Base-by-base conservation (phyloP, 2,888 invertebrate species). In the Caenorhabditis sulstoni region DNA sequence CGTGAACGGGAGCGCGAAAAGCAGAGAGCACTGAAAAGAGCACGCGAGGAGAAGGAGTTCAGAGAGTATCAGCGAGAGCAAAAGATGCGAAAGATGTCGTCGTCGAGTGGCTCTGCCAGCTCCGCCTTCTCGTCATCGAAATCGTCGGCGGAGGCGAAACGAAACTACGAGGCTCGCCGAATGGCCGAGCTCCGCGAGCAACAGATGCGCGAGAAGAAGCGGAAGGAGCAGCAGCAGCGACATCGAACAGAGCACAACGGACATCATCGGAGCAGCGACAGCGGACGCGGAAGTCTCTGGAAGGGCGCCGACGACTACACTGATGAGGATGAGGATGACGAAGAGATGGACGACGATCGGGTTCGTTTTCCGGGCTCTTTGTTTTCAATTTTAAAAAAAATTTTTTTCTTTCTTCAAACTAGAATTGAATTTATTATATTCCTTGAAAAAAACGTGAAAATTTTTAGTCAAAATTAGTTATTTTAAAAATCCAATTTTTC, bases 311-410 rank as follows among this genome's bases (percentile, higher is more conserved):
- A 74, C 44, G 73, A 79, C 66, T 66, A 70, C 35, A 64, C 58
- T 20, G 77, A 73, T 11, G 67, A 71, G 29, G 67, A 70, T 29
- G 70, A 65, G 12, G 83, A 80, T n/a, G 83, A 79, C 23, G 80
- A 81, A 4, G 57, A 57, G 41, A 53, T 58, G n/a, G 22, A 41
- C 18, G 29, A 29, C 29, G 29, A 29, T 29, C 29, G 29, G 4
- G 29, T 29, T 29, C 3, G 29, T 29, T 7, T 29, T 29, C n/a
- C n/a, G n/a, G n/a, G n/a, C n/a, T 29, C 7, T 29, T 29, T 29
- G 3, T 29, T 29, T n/a, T n/a, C 41, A 41, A 41, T 41, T 41
- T 41, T 41, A 8, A 4, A 41, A 41, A 14, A 3, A 41, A 41
- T 29, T 29, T 29, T 29, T 29, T 29, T 29, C 7, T 29, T 29